A percentile compares a stretch with the other conserved stretches of the same genome.
These are phyloP conservation scores for Arctocebus calabarensis DNA, from an alignment of 2,797 vertebrate genomes.

Conservation along the genomic window DNA sequence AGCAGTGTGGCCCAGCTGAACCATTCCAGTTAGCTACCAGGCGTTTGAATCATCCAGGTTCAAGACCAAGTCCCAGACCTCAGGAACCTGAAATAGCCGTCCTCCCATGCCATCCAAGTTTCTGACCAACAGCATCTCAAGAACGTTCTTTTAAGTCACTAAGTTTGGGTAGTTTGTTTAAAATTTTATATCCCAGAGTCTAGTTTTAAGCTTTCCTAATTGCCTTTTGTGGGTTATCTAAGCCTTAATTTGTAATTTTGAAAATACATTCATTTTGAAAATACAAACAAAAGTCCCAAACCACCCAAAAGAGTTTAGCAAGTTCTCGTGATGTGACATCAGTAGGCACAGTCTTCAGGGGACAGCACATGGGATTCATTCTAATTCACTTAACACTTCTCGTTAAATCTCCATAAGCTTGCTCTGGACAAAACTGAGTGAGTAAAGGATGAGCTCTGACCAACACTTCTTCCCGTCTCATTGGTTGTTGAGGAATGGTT, in stretches of 20 bases:
- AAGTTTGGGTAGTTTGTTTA: background rate
- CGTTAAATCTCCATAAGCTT: background rate
- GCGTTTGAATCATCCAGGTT: background rate
- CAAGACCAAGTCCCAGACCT: no score
- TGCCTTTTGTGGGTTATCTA: background rate
- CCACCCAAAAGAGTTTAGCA: background rate
- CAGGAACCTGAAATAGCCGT: background rate
- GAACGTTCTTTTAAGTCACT: background rate
- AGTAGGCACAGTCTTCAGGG: background rate
- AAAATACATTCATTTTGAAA: background rate
- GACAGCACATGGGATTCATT: background rate
- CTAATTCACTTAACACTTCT: background rate
- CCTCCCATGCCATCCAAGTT: background rate
- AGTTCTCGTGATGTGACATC: background rate
- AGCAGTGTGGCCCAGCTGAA: fast-evolving
- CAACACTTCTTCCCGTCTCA: background rate
- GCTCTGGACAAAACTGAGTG: background rate
- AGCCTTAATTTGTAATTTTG: background rate
- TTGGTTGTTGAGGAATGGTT: background rate
- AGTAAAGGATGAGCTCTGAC: background rate
- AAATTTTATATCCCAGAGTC: background rate
- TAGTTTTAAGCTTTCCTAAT: background rate
- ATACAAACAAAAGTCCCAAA: background rate
- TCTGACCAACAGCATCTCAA: background rate
- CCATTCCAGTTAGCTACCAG: background rate